phyloP scores from a whole-genome alignment of 2,113 vertebrate genomes.

The Beaufortia kweichowensis region DNA sequence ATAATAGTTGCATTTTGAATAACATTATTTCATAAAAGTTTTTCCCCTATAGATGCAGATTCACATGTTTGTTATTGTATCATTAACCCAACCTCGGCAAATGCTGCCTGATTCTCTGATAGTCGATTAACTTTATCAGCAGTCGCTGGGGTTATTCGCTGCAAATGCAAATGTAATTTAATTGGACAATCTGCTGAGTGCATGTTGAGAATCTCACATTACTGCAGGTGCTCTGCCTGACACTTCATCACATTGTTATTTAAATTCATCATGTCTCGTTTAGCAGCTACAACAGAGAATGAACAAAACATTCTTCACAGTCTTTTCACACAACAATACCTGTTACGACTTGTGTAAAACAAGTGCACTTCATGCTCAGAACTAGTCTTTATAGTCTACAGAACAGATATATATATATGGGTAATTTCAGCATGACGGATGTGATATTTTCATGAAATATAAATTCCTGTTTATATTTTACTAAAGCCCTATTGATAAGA shows the following conservation, averaged over 20 bases:
- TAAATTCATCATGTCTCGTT: slow-evolving; percentile 63
- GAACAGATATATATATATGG: no score
- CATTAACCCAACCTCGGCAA: slow-evolving; percentile 4
- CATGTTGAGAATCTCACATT: slow-evolving; percentile 57
- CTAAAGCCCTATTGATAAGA: no score
- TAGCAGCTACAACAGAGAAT: slow-evolving; percentile 54
- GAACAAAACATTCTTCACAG: slow-evolving; percentile 40
- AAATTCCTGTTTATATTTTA: no score
- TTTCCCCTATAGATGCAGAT: not conserved
- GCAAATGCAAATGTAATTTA: slow-evolving; percentile 66
- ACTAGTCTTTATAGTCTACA: no score
- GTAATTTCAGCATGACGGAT: no score
- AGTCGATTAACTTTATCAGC: slow-evolving; percentile 50
- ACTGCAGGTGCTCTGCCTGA: slow-evolving; percentile 61
- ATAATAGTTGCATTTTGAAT: no score
- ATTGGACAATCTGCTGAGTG: slow-evolving; percentile 62
- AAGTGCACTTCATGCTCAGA: not conserved
- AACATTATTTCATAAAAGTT: no score
- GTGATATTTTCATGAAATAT: no score
- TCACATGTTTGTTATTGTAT: slow-evolving; percentile 1
- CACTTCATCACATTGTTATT: slow-evolving; percentile 63
- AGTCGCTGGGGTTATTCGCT: slow-evolving; percentile 48
- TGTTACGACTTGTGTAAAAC: slow-evolving; percentile 26
- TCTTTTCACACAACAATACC: not conserved
- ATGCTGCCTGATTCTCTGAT: slow-evolving; percentile 24